phyloP scores from a whole-genome alignment of 2,113 vertebrate species.

The Zapus hudsonius region DNA sequence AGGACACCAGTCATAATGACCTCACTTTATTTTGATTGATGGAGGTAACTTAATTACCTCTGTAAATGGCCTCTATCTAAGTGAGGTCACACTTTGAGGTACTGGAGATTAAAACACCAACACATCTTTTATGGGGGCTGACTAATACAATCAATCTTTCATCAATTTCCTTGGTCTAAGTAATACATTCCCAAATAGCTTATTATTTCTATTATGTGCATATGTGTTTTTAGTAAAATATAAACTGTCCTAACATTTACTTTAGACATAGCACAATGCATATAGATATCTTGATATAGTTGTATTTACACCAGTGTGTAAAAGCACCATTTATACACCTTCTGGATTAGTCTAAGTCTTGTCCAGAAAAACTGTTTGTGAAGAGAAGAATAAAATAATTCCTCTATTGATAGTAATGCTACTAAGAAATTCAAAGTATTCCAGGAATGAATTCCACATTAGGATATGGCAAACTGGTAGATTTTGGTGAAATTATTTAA shows the following conservation, averaged over 20 bases:
- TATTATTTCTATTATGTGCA: neutral
- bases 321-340: neutral
- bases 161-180: neutral
- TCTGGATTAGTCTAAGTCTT: neutral
- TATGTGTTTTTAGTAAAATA: neutral
- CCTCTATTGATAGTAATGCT: neutral
- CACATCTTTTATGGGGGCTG: neutral
- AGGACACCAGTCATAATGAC: neutral
- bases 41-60: neutral
- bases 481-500: slow-evolving; percentile 59
- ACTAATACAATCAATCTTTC: neutral
- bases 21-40: neutral
- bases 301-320: neutral
- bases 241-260: neutral
- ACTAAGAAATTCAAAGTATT: slow-evolving; percentile 41
- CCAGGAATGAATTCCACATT: slow-evolving; percentile 38
- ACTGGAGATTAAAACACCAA: neutral
- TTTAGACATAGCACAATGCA: neutral
- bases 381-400: neutral
- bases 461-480: slow-evolving; percentile 31
- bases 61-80: neutral
- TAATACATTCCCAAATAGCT: neutral
- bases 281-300: neutral
- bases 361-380: neutral
- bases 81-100: neutral